Evolutionary conservation across 2,888 invertebrate species (phyloP), one percentile per base, ranked within the genome.

Genomic region (Hoplodrina blanda): DNA sequence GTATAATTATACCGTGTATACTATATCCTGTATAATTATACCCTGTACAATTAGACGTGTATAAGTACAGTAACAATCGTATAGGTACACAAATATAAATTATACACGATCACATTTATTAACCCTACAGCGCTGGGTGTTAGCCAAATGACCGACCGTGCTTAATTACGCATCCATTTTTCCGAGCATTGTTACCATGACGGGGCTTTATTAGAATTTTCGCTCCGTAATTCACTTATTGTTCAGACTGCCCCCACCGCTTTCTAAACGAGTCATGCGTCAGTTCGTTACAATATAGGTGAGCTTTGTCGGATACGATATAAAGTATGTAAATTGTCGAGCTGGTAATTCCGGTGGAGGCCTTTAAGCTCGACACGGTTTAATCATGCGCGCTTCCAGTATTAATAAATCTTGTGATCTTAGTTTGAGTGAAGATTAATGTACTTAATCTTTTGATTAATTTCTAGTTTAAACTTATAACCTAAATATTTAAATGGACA

Each of bases 201-300:
- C 70, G 57, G 62, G 54, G 78, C 80, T 87, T 87, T 88, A 87
- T 86, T 82, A 81, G 59, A 69, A 73, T 83, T 86, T 89, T 85
- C 84, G 86, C 84, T 64, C 78, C 81, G 88, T 91, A 89, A 92
- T 88, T 88, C 73, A 60, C 68, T 82, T 84, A 85, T 87, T 86
- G 86, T 86, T 83, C 64, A 64, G 56, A 73, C 60, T 59, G 52
- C 17, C 65, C 53, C 33, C 63, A n/a, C 25, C 25, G 62, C 61
- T 80, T 80, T 86, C 84, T 76, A 76, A 78, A 73, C 33, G 69
- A 79, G 69, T 57, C 59, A 76, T 44, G 57, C 73, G 65, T 66
- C 56, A 70, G 64, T 72, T 76, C 66, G 55, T 75, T 71, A 37
- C 25, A 13, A 65, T 67, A 46, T 41, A 67, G 15, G 15, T n/a